Evolutionary conservation across 2,888 invertebrate genomes (phyloP), one percentile per base, ranked within the genome.

Genomic region (Acrobasis suavella): DNA sequence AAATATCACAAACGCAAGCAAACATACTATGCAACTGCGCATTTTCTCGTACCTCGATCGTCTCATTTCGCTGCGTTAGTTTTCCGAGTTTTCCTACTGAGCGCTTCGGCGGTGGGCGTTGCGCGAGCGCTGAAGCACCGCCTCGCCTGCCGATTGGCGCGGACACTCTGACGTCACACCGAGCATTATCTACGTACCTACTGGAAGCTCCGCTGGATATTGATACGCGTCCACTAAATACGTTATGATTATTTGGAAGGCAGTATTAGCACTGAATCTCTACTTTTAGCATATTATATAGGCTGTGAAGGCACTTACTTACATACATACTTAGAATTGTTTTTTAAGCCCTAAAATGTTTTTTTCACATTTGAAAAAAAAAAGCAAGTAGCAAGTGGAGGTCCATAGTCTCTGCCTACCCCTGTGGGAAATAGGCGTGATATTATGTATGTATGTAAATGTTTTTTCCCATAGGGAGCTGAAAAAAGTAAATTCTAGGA

Each of bases 141-240:
- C 87, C 89, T 87, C 78, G 80, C 73, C 58, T 66, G 75, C 82
- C 82, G 73, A 91, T 91, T 89, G 91, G 91, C 75, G 77, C 81
- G 89, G 74, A 88, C 91, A 80, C 84, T 87, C 77, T 91, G 89
- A 92, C 91, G 91, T 92, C 91, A 91, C 74, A 66, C 75, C 82
- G 81, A 80, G 76, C 77, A 81, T 81, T 84, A 83, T 83, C 83
- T 78, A 64, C 76, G 76, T 80, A 76, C 81, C 76, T 80, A 79
- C 82, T 72, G 75, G 74, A 50, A 73, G 62, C 60, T 58, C 60
- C 60, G 63, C 55, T 42, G 56, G 39, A 56, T 56, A 42, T 10
- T 64, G 68, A 75, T 77, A 76, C 75, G 74, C 69, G 70, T 70
- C 72, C 70, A 73, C 71, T 68, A 66, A 64, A 65, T 46, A 46